phyloP scores from a whole-genome alignment of 2,888 invertebrate species.

The Meteorus cinctellus region DNA sequence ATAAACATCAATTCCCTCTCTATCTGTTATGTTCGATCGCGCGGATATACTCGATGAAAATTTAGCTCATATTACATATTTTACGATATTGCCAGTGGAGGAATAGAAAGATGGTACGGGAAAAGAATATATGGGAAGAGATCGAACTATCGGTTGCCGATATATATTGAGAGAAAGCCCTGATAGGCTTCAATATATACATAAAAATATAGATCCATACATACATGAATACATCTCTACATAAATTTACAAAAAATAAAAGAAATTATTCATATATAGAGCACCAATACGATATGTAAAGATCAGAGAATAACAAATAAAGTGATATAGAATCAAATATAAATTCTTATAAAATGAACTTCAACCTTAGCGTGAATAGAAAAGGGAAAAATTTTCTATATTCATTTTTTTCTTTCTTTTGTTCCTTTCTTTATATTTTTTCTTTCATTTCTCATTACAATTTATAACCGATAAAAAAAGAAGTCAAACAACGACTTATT shows the following conservation, averaged over 20 bases:
- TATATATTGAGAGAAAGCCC: constrained; percentile 8
- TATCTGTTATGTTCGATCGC: constrained; percentile 4
- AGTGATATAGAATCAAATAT: constrained; percentile 1
- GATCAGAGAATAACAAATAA: constrained; percentile 11
- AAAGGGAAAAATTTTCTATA: neutral
- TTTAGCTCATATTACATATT: constrained; percentile 46
- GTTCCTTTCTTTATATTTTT: neutral
- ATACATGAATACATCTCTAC: neutral
- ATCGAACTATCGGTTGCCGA: constrained; percentile 34
- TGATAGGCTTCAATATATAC: neutral
- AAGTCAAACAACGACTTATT: constrained; percentile 10
- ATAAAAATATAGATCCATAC: neutral
- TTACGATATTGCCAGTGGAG: constrained; percentile 45
- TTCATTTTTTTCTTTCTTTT: neutral
- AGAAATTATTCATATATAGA: neutral
- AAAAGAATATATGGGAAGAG: constrained; percentile 25
- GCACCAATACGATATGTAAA: neutral
- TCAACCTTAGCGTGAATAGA: neutral
- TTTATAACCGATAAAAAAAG: neutral
- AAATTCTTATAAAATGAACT: neutral
- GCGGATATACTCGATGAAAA: constrained; percentile 38
- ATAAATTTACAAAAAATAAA: constrained; percentile 6
- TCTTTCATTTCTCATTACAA: neutral
- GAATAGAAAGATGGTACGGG: constrained; percentile 29
- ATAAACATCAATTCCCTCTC: neutral